A percentile compares a stretch with the other conserved stretches of the same genome.
These are phyloP conservation scores for Trichopoda pennipes DNA, from an alignment of 2,888 invertebrate species.

Conservation along the genomic window DNA sequence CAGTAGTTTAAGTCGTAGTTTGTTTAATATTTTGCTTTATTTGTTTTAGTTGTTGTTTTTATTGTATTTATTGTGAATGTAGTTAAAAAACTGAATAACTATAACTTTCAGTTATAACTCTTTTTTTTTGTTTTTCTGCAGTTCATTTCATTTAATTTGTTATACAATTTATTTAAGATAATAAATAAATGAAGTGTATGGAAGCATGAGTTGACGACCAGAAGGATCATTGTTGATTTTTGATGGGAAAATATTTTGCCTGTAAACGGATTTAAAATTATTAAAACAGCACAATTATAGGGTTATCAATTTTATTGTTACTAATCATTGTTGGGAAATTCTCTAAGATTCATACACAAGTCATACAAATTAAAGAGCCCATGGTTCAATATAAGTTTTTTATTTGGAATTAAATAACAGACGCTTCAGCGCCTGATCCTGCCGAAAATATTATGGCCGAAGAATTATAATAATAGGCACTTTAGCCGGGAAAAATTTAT, in stretches of 20 bases:
- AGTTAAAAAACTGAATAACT: slow-evolving; percentile 46
- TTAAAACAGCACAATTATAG: not conserved
- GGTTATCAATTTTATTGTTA: no score
- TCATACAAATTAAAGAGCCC: no score
- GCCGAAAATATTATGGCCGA: no score
- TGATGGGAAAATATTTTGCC: slow-evolving; percentile 46
- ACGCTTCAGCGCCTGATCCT: no score
- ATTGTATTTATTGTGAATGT: slow-evolving; percentile 30
- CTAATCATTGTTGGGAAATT: no score
- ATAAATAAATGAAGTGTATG: slow-evolving; percentile 53
- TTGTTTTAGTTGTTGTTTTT: slow-evolving; percentile 8
- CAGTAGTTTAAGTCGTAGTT: slow-evolving; percentile 20
- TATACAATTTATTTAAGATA: slow-evolving; percentile 52
- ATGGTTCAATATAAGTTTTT: no score
- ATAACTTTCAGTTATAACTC: slow-evolving; percentile 64
- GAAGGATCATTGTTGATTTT: slow-evolving; percentile 40
- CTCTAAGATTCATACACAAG: no score
- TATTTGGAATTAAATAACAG: no score
- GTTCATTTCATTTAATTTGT: slow-evolving; percentile 53
- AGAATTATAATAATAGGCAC: no score
- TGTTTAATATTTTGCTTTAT: not conserved
- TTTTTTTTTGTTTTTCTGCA: slow-evolving; percentile 32
- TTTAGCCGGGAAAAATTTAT: no score
- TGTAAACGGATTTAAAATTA: slow-evolving; percentile 46
- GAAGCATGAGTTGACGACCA: slow-evolving; percentile 17